Conservation (phyloP, 2,888 invertebrate genomes). For the Camponotus fellah region DNA sequence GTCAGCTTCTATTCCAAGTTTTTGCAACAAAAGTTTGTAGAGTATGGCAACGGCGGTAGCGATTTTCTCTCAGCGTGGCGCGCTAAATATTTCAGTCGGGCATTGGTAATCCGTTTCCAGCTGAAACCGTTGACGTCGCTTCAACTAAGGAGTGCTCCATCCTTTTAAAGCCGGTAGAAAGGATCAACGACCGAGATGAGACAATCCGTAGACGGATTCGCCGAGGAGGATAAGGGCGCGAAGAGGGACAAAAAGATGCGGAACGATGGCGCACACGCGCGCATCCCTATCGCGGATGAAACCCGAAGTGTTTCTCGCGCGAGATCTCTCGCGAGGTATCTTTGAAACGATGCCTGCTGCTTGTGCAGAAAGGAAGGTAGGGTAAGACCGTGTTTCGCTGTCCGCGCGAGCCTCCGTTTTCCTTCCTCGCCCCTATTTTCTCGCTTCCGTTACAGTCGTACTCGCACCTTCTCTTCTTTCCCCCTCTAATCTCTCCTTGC, state of each 20-base stretch:
- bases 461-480: constrained; percentile 10
- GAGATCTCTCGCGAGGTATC: constrained; percentile 65
- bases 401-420: constrained; percentile 53
- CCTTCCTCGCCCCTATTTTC: constrained; percentile 19
- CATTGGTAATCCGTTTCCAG: constrained; percentile 55
- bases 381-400: constrained; percentile 71
- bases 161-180: constrained; percentile 44
- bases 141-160: constrained; percentile 52
- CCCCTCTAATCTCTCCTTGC: constrained; percentile 73
- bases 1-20: constrained; percentile 51
- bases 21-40: constrained; percentile 48
- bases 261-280: constrained; percentile 54
- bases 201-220: constrained; percentile 55
- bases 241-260: constrained; percentile 56
- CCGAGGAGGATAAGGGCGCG: constrained; percentile 42
- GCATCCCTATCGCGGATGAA: constrained; percentile 60
- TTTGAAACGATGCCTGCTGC: constrained; percentile 63
- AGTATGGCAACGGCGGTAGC: constrained; percentile 46
- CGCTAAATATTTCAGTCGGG: constrained; percentile 56
- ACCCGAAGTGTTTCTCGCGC: constrained; percentile 67
- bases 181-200: constrained; percentile 65
- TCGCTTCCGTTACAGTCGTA: neutral
- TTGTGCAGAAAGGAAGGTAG: constrained; percentile 48
- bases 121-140: constrained; percentile 54
- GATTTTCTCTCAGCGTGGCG: constrained; percentile 43